phyloP scores from a whole-genome alignment of 2,888 invertebrate genomes.

The Drosophila anceps region DNA sequence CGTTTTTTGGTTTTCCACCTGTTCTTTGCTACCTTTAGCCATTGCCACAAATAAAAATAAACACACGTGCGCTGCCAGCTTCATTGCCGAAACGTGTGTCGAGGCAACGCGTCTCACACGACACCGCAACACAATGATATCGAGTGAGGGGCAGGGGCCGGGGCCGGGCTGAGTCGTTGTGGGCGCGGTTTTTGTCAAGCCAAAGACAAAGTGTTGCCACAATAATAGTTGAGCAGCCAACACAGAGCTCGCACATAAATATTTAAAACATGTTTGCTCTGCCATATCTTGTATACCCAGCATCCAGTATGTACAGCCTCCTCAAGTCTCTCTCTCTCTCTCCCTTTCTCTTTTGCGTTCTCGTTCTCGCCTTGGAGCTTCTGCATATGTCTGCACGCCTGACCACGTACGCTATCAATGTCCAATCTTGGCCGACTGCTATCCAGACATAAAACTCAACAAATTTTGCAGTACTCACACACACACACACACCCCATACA shows the following conservation, averaged over 20 bases:
- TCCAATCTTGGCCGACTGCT: slow-evolving; percentile 59
- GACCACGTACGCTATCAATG: slow-evolving; percentile 74
- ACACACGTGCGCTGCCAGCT: slow-evolving; percentile 64
- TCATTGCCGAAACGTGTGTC: slow-evolving; percentile 76
- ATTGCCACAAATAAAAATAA: slow-evolving; percentile 71
- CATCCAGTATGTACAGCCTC: background rate
- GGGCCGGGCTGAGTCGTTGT: background rate
- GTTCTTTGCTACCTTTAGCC: slow-evolving; percentile 34
- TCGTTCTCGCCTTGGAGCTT: background rate
- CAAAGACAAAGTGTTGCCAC: slow-evolving; percentile 66
- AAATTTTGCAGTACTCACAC: slow-evolving; percentile 26
- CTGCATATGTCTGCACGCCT: slow-evolving; percentile 33
- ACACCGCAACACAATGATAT: slow-evolving; percentile 43
- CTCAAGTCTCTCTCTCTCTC: background rate
- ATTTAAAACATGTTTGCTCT: slow-evolving; percentile 71
- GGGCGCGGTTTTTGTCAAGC: slow-evolving; percentile 58
- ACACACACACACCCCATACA: background rate
- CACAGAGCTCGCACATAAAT: slow-evolving; percentile 49
- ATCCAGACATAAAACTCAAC: slow-evolving; percentile 27
- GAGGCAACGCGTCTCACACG: slow-evolving; percentile 29
- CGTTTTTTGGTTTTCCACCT: slow-evolving; percentile 13
- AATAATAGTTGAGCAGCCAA: slow-evolving; percentile 61
- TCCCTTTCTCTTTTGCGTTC: background rate
- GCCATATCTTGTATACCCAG: slow-evolving; percentile 48
- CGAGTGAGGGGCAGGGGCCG: background rate